phyloP scores from a whole-genome alignment of 2,797 vertebrate species.

The Pogoniulus pusillus region DNA sequence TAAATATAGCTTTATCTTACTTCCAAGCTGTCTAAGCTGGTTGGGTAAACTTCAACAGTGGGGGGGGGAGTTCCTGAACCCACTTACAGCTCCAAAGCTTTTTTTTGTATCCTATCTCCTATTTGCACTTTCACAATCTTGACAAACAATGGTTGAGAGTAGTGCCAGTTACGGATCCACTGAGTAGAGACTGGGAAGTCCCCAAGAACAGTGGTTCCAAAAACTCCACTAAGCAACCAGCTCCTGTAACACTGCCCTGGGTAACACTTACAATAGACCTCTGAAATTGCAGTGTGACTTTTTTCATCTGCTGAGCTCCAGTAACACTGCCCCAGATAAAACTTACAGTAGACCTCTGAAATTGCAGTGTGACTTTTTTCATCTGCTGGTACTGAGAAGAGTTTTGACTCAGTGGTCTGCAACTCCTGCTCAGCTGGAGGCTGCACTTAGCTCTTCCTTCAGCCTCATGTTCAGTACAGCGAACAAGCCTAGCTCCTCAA shows the following conservation, averaged over 20 bases:
- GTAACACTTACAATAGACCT: background rate
- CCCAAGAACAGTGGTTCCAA: background rate
- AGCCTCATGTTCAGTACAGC: background rate
- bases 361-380: background rate
- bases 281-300: background rate
- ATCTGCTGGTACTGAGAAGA: background rate
- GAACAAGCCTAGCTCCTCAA: background rate
- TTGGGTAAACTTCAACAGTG: too few species aligned
- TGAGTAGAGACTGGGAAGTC: background rate
- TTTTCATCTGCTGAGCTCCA: background rate
- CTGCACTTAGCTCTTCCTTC: background rate
- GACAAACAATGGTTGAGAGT: background rate
- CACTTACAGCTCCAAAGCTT: background rate
- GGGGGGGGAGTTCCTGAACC: too few species aligned
- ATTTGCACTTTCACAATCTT: background rate
- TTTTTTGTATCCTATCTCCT: background rate
- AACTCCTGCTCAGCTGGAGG: background rate
- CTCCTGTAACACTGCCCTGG: background rate
- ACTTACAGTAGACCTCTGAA: background rate
- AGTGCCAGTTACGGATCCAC: background rate
- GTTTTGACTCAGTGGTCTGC: background rate
- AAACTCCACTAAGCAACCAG: background rate
- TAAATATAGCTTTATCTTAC: too few species aligned
- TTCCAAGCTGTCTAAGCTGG: too few species aligned
- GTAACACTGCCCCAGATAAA: background rate